Percentiles rank a stretch among this genome's conserved stretches.
phyloP scores from a whole-genome alignment of 2,888 invertebrate species.

The Rhingia rostrata region DNA sequence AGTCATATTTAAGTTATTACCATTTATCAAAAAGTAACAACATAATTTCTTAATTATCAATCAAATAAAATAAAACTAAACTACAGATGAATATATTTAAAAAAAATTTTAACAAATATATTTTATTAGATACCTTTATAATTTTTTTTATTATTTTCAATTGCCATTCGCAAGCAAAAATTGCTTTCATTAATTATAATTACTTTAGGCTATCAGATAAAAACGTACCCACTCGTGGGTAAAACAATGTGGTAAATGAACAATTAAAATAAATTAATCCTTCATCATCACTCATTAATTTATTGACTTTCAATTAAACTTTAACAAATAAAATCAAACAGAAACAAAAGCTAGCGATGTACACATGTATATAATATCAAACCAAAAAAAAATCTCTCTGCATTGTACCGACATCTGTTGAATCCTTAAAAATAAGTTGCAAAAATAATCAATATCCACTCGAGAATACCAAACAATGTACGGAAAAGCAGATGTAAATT shows the following conservation, averaged over 20 bases:
- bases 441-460: background rate
- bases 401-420: background rate
- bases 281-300: conserved; percentile 32
- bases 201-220: background rate
- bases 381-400: no score
- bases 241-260: background rate
- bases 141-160: background rate
- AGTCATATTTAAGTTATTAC: no score
- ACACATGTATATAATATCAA: conserved; percentile 12
- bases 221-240: background rate
- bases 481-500: background rate
- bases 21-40: no score
- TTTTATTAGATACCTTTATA: background rate
- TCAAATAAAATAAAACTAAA: no score
- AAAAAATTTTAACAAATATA: background rate
- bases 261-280: conserved; percentile 29
- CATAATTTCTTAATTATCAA: no score
- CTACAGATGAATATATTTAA: no score
- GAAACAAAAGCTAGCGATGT: conserved; percentile 14
- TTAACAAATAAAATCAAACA: conserved; percentile 39
- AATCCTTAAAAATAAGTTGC: background rate
- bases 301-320: conserved; percentile 48
- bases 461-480: conserved; percentile 15
- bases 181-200: conserved; percentile 8
- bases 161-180: background rate